Conservation (phyloP, 2,888 invertebrate genomes). For the Brenthis daphne region DNA sequence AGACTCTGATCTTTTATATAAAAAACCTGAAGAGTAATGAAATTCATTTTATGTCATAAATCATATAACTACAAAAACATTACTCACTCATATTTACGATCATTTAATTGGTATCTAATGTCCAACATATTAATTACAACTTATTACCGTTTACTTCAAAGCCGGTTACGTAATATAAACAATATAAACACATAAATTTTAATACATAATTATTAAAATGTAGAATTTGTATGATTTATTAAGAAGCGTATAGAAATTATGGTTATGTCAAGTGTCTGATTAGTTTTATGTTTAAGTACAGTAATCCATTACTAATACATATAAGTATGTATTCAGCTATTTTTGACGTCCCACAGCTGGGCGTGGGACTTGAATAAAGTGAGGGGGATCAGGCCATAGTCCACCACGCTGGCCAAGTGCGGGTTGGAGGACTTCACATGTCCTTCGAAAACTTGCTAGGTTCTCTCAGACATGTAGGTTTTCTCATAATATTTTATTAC, state of each 20-base stretch:
- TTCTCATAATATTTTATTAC: no score
- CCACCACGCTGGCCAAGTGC: no score
- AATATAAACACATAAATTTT: constrained; percentile 18
- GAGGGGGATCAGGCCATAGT: no score
- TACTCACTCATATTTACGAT: constrained; percentile 48
- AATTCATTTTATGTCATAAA: constrained; percentile 15
- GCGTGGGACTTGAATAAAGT: no score
- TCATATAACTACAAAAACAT: constrained; percentile 16
- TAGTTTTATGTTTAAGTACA: no score
- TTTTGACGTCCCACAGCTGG: no score
- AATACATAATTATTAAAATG: constrained; percentile 4
- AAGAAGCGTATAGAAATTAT: not conserved
- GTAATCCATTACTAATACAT: no score
- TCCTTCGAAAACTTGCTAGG: no score
- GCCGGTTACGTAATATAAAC: constrained; percentile 15
- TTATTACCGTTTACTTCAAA: constrained; percentile 50
- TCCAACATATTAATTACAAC: constrained; percentile 65
- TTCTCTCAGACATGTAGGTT: no score
- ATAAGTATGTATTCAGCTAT: no score
- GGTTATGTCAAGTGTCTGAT: no score
- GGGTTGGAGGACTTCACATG: no score
- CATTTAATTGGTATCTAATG: constrained; percentile 70
- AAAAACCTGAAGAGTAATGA: constrained; percentile 5
- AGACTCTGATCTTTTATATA: not conserved
- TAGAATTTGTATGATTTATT: constrained; percentile 12